A percentile compares a stretch with the other conserved stretches of the same genome.
Conservation (phyloP, 1,140 invertebrate species). For the Polypedilum vanderplanki region DNA sequence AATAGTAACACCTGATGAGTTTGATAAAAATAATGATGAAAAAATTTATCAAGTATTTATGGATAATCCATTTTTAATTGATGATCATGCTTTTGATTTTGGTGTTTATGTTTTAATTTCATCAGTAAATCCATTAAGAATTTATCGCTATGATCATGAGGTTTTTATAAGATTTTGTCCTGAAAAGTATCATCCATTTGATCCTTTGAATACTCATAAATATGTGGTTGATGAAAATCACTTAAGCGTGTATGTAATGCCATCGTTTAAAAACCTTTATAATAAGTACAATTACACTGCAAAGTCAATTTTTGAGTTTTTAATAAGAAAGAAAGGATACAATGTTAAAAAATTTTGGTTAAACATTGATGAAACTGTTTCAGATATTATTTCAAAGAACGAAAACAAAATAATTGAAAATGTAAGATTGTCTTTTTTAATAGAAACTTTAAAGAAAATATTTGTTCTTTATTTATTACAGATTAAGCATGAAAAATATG, state of each 20-base stretch:
- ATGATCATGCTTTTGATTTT: slow-evolving; percentile 87
- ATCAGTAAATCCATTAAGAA: slow-evolving; percentile 76
- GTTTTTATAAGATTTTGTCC: slow-evolving; percentile 80
- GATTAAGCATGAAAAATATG: background rate
- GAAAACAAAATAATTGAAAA: background rate
- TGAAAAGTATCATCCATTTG: slow-evolving; percentile 80
- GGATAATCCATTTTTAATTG: slow-evolving; percentile 67
- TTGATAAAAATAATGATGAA: slow-evolving; percentile 60
- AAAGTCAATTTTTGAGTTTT: slow-evolving; percentile 75
- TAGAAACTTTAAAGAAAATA: too few relatives aligned
- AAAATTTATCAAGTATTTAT: slow-evolving; percentile 84
- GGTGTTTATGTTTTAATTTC: slow-evolving; percentile 86
- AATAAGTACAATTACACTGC: slow-evolving; percentile 66
- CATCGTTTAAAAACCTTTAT: slow-evolving; percentile 70
- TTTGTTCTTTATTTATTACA: slow-evolving; percentile 37
- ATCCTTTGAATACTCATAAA: slow-evolving; percentile 66
- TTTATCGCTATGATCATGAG: slow-evolving; percentile 84
- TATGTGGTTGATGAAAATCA: slow-evolving; percentile 91
- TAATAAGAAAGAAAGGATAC: slow-evolving; percentile 57
- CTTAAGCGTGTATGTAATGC: slow-evolving; percentile 81
- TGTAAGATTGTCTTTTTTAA: background rate
- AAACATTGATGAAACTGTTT: slow-evolving; percentile 64
- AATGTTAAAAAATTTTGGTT: slow-evolving; percentile 67
- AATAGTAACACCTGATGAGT: slow-evolving; percentile 58
- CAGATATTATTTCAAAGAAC: slow-evolving; percentile 59